Conservation (phyloP, 1,140 invertebrate genomes). For the Drosophila sproati region DNA sequence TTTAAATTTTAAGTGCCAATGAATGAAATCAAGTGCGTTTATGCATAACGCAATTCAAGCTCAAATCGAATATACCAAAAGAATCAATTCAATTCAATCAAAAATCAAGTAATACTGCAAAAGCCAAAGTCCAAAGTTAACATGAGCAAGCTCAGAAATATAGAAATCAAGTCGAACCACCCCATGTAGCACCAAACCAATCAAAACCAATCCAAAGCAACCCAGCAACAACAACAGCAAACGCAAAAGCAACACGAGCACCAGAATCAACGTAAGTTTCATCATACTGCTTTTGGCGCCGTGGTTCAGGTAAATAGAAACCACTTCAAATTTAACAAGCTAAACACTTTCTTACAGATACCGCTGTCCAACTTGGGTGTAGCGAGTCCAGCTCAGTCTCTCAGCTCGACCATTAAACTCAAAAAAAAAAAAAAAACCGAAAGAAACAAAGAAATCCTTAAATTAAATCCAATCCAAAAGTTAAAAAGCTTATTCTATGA, state of each 20-base stretch:
- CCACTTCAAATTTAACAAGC: slow-evolving; percentile 42
- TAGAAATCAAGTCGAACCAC: slow-evolving; percentile 25
- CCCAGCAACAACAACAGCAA: not conserved
- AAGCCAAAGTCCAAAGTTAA: slow-evolving; percentile 10
- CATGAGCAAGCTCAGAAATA: slow-evolving; percentile 18
- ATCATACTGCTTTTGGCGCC: not conserved
- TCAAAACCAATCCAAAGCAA: slow-evolving; percentile 14
- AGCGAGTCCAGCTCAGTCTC: not conserved
- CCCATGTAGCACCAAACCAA: slow-evolving; percentile 10
- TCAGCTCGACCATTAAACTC: not conserved
- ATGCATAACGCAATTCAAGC: slow-evolving; percentile 3
- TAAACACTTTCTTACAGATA: slow-evolving; percentile 53
- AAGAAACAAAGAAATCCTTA: not conserved
- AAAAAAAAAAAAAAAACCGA: slow-evolving; percentile 1
- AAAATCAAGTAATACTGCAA: not conserved
- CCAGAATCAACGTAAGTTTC: slow-evolving; percentile 8
- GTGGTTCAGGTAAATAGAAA: slow-evolving; percentile 68
- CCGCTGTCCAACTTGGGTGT: not conserved
- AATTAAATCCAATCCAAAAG: slow-evolving; percentile 11
- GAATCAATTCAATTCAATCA: slow-evolving; percentile 14
- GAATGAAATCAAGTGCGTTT: slow-evolving; percentile 9
- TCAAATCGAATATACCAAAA: slow-evolving; percentile 15
- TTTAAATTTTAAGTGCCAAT: slow-evolving; percentile 52
- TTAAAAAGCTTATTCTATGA: slow-evolving; percentile 17
- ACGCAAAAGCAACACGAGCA: not conserved